Evolutionary conservation across 92 coral and sea anemone species (phyloP).

Genomic region (Epizoanthus stellaris): DNA sequence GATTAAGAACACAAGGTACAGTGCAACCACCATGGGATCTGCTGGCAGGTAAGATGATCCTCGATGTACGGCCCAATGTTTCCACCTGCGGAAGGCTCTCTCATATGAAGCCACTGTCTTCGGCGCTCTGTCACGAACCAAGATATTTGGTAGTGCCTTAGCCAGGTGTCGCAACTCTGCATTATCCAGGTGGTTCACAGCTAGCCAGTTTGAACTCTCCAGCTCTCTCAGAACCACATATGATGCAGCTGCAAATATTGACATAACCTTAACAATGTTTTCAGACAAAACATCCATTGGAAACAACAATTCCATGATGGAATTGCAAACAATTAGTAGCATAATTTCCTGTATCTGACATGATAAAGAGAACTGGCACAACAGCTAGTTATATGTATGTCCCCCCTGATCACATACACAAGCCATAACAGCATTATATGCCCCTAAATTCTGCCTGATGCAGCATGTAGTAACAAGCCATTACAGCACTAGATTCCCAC

Average conservation of each 20-base stretch:
- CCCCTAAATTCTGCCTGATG: not conserved
- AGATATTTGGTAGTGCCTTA: slow-evolving; percentile 44
- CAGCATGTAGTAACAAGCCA: not conserved
- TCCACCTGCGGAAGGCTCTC: slow-evolving; percentile 53
- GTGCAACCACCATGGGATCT: slow-evolving; percentile 49
- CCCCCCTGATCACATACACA: not conserved
- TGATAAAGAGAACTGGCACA: not conserved
- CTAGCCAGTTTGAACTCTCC: not conserved
- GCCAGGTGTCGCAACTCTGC: slow-evolving; percentile 54
- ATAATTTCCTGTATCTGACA: not conserved
- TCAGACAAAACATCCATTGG: not conserved
- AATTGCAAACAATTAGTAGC: not conserved
- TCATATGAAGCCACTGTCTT: slow-evolving; percentile 64
- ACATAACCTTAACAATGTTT: not conserved
- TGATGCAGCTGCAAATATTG: slow-evolving; percentile 1
- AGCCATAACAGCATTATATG: slow-evolving; percentile 9
- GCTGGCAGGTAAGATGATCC: slow-evolving; percentile 50
- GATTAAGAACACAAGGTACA: slow-evolving; percentile 62
- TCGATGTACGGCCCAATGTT: slow-evolving; percentile 49
- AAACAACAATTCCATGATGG: not conserved
- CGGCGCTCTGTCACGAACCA: slow-evolving; percentile 66
- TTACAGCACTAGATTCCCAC: not conserved
- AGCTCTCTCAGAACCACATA: not conserved
- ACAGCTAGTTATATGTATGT: too few relatives aligned
- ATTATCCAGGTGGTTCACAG: slow-evolving; percentile 35